Conservation (phyloP, 2,113 vertebrate genomes). For the Gavialis gangeticus region DNA sequence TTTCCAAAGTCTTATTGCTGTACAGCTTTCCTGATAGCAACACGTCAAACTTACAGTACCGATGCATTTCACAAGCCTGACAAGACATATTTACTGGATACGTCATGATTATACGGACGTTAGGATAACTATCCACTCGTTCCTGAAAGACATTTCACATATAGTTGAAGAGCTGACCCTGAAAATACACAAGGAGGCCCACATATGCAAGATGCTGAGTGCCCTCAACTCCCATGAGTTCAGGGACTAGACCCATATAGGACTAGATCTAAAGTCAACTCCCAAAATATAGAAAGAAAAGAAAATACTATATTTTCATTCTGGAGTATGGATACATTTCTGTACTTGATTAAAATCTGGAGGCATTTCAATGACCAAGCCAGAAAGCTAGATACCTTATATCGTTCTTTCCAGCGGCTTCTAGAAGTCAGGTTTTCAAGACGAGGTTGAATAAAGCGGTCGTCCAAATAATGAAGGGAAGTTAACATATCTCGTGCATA, state of each 20-base stretch:
- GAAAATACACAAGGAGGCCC: background rate
- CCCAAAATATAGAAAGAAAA: background rate
- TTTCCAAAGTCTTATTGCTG: slow-evolving; percentile 79
- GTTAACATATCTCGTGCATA: slow-evolving; percentile 85
- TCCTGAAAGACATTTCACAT: slow-evolving; percentile 77
- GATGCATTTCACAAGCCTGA: slow-evolving; percentile 84
- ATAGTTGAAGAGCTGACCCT: background rate
- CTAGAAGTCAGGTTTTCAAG: slow-evolving; percentile 82
- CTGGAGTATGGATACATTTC: background rate
- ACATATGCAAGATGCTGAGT: background rate
- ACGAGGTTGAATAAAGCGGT: slow-evolving; percentile 83
- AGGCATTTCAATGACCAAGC: background rate
- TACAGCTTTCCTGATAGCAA: slow-evolving; percentile 84
- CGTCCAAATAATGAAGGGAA: slow-evolving; percentile 84
- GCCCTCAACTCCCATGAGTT: background rate
- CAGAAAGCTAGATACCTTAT: slow-evolving; percentile 77
- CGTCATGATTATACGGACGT: slow-evolving; percentile 49
- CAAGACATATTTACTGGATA: slow-evolving; percentile 50
- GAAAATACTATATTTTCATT: background rate
- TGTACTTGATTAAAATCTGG: background rate
- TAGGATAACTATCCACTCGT: slow-evolving; percentile 85
- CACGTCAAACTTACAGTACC: slow-evolving; percentile 76
- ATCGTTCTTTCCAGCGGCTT: slow-evolving; percentile 87
- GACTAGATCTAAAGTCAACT: background rate
- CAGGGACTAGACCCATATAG: background rate